These are phyloP conservation scores for Eucriotettix oculatus DNA, from an alignment of 2,888 invertebrate species.

Conservation along the genomic window DNA sequence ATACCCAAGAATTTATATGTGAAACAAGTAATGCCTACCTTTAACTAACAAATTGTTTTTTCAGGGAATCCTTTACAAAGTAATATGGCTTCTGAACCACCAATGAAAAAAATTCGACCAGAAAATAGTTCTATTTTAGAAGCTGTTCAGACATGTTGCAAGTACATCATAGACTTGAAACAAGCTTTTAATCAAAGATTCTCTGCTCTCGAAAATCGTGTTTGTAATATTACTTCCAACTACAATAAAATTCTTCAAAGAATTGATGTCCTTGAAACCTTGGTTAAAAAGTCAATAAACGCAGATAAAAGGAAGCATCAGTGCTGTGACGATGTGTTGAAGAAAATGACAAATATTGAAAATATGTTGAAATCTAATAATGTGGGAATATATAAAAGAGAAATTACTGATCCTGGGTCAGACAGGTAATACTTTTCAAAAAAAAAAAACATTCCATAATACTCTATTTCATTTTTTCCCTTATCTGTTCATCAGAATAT, in stretches of 20 bases:
- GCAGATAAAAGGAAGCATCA: conserved; percentile 9
- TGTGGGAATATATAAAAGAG: not conserved
- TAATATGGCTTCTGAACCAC: conserved; percentile 2
- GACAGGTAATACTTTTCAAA: not conserved
- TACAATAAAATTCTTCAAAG: not conserved
- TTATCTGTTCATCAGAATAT: not conserved
- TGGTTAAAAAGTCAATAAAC: conserved; percentile 3
- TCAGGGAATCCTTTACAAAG: too few species aligned
- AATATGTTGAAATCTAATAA: conserved; percentile 1
- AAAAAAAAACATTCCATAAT: not conserved
- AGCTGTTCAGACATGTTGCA: conserved; percentile 7
- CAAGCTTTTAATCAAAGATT: conserved; percentile 8
- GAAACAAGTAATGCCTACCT: too few species aligned
- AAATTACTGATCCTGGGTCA: not conserved
- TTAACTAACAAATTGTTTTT: too few species aligned
- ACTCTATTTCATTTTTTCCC: not conserved
- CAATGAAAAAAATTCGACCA: conserved; percentile 5
- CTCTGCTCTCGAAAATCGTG: conserved; percentile 6
- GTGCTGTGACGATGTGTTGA: conserved; percentile 13
- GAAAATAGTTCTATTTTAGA: conserved; percentile 1
- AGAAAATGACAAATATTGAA: conserved; percentile 6
- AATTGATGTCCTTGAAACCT: not conserved
- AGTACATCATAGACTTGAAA: conserved; percentile 7
- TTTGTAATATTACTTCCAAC: conserved; percentile 4
- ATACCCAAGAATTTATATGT: too few species aligned